These are phyloP conservation scores for Gasteruption jaculator DNA, from an alignment of 2,888 invertebrate species.

Conservation along the genomic window DNA sequence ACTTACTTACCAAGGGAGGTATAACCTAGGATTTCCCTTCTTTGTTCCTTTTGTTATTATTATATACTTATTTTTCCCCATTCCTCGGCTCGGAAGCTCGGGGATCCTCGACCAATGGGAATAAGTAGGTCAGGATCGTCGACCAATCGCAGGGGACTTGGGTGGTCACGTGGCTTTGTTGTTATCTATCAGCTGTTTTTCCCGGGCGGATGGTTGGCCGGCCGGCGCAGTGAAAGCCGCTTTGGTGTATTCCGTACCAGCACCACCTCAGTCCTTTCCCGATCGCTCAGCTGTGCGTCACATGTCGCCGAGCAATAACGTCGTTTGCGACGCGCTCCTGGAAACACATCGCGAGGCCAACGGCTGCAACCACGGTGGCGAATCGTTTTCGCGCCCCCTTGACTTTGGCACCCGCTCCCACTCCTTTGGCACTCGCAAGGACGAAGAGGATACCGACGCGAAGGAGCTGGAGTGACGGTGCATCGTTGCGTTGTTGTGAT, in stretches of 20 bases:
- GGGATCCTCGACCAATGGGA: conserved; percentile 49
- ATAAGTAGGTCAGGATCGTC: conserved; percentile 57
- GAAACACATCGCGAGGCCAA: too few relatives aligned
- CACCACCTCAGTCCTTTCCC: conserved; percentile 39
- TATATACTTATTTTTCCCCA: conserved; percentile 27
- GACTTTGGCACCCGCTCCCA: conserved; percentile 39
- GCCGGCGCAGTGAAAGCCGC: conserved; percentile 49
- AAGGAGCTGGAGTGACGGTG: conserved; percentile 51
- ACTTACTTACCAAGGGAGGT: too few relatives aligned
- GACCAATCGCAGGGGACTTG: conserved; percentile 53
- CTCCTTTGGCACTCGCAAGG: conserved; percentile 46
- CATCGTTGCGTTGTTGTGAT: conserved; percentile 42
- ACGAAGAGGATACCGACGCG: conserved; percentile 61
- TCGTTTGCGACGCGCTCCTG: conserved; percentile 25
- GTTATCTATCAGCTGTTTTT: conserved; percentile 64
- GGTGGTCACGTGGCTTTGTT: conserved; percentile 64
- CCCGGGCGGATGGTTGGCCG: conserved; percentile 46
- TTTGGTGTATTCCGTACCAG: conserved; percentile 27
- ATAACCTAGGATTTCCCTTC: conserved; percentile 26
- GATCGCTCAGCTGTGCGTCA: conserved; percentile 49
- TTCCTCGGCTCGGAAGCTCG: conserved; percentile 27
- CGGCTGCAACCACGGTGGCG: too few relatives aligned
- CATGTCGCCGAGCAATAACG: too few relatives aligned
- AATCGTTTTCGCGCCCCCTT: conserved; percentile 41
- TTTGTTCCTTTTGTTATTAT: conserved; percentile 9